Evolutionary conservation across 2,113 vertebrate species (phyloP), one percentile per base, ranked within the genome.

Genomic region (Heterocephalus glaber): DNA sequence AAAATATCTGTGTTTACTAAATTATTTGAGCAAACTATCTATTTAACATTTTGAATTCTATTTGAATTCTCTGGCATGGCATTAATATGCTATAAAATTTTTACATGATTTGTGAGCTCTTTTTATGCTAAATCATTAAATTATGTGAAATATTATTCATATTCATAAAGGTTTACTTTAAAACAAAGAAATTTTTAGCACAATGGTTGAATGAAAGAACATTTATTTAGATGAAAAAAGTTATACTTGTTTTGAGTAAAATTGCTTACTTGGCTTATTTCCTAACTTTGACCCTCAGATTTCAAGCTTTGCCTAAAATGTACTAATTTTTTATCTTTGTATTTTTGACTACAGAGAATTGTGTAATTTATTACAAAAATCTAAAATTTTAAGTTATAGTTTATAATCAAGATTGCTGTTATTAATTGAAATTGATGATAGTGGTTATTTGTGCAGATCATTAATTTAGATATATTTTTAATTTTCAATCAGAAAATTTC

Each of bases 261-360:
- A 4, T 85, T 89, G 61, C 3, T 66, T 7, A 19, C 38, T 60
- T 88, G 52, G 12, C 26, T 86, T 86, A 38, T 72, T 63, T 96
- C n/a, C 24, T 66, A 60, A 70, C 79, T 92, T 88, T 82, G 30
- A 60, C 20, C 4, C 24, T 41, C 7, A 24, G 3, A 14, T 35
- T 93, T 86, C 86, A 90, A 77, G n/a, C 24, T 95, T 94, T 86
- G 7, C 13, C 38, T 81, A 28, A 87, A 94, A 5, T 85, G 3
- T 33, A 44, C 22, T 70, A 28, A 61, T 1, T 77, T 81, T 95
- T 90, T 1, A 65, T 47, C 35, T 81, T n/a, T 68, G 54, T 70
- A 2, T 38, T 90, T 30, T 3, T 66, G 13, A 24, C 44, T 63
- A 14, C 41, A 95, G 61, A 88, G 33, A 94, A 60, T 2, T 20